These are phyloP conservation scores for Platypus cylindrus DNA, from an alignment of 2,888 invertebrate species.

Conservation along the genomic window DNA sequence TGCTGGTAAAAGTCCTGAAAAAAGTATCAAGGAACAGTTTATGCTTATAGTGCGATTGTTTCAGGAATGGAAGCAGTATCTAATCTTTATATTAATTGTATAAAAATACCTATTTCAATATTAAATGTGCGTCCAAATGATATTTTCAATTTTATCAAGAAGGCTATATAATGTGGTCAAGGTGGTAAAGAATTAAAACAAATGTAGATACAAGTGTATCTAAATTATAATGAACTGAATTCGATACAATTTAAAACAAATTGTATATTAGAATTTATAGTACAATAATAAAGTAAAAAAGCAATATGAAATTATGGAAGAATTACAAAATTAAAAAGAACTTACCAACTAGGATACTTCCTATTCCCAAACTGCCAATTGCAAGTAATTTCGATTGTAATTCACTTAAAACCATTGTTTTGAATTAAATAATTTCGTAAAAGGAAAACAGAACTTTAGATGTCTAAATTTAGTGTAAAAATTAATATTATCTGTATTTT, in stretches of 20 bases:
- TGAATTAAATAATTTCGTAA: too few relatives aligned
- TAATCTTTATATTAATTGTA: too few relatives aligned
- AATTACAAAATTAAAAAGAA: neutral
- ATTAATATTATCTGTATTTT: too few relatives aligned
- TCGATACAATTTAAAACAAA: neutral
- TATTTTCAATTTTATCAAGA: too few relatives aligned
- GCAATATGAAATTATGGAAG: too few relatives aligned
- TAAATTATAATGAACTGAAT: neutral
- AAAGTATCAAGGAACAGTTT: neutral
- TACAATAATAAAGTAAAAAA: neutral
- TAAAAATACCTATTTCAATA: too few relatives aligned
- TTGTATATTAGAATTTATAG: neutral
- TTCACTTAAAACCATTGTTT: slow-evolving; percentile 14
- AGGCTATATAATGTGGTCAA: too few relatives aligned
- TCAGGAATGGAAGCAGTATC: too few relatives aligned
- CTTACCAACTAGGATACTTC: slow-evolving; percentile 46
- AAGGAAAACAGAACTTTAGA: too few relatives aligned
- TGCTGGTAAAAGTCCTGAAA: slow-evolving; percentile 51
- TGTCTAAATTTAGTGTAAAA: too few relatives aligned
- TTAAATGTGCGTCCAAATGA: too few relatives aligned
- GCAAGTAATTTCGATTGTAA: slow-evolving; percentile 46
- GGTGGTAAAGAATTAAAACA: too few relatives aligned
- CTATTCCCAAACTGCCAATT: slow-evolving; percentile 51
- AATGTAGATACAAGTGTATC: neutral
- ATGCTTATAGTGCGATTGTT: neutral